Evolutionary conservation across 2,113 vertebrate genomes (phyloP).

Genomic region (Martes martes): DNA sequence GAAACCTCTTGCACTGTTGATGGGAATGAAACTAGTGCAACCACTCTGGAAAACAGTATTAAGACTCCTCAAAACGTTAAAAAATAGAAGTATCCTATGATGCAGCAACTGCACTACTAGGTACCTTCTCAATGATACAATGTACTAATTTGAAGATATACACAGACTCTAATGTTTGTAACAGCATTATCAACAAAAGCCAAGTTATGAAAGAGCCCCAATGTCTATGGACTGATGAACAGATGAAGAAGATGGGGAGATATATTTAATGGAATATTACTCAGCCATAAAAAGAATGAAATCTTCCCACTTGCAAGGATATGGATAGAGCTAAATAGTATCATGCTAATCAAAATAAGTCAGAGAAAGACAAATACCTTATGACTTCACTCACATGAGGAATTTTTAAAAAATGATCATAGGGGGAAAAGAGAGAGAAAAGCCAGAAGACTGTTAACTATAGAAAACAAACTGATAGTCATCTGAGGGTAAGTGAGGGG

Average conservation of each 20-base stretch:
- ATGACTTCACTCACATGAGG: not conserved
- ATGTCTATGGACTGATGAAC: not conserved
- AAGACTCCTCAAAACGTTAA: not conserved
- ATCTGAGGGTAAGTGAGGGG: not conserved
- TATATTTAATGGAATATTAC: not conserved
- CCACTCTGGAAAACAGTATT: not conserved
- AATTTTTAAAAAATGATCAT: not conserved
- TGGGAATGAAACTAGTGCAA: not conserved
- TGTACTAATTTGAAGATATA: not conserved
- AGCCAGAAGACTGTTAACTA: not conserved
- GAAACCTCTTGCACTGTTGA: not conserved
- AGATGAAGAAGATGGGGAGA: not conserved
- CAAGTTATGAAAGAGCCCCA: not conserved
- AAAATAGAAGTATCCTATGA: not conserved
- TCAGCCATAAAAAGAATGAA: not conserved
- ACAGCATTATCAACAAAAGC: not conserved
- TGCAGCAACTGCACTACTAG: not conserved
- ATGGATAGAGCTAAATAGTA: not conserved
- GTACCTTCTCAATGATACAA: not conserved
- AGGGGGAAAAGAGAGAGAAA: not conserved
- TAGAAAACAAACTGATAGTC: not conserved
- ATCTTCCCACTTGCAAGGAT: not conserved
- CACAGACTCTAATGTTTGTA: not conserved
- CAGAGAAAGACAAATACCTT: not conserved
- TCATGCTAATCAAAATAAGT: not conserved